Evolutionary conservation across 2,113 vertebrate species (phyloP).

Genomic region (Amblyopsis rosae): DNA sequence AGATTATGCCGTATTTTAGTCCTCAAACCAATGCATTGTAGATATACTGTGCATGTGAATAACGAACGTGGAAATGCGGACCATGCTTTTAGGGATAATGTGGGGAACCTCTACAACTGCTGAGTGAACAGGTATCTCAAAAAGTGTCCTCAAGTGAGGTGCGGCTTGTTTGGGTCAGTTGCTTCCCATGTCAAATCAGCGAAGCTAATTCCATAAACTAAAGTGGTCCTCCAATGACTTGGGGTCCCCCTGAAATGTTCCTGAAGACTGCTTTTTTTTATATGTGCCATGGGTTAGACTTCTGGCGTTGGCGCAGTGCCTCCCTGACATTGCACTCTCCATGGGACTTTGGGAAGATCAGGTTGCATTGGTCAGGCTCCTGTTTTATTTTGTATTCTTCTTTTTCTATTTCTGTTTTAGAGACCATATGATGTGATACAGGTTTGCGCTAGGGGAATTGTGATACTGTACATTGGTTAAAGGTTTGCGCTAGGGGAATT

Average conservation of each 20-base stretch:
- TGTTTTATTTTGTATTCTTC: background rate
- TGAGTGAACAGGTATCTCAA: background rate
- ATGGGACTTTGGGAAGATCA: background rate
- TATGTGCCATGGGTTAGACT: too few species aligned
- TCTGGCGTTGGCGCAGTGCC: too few species aligned
- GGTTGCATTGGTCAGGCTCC: background rate
- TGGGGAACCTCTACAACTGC: background rate
- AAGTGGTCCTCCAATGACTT: too few species aligned
- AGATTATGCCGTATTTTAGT: constrained; percentile 8
- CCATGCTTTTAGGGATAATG: constrained; percentile 7
- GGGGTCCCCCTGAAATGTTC: too few species aligned
- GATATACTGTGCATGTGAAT: constrained; percentile 27
- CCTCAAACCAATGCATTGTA: background rate
- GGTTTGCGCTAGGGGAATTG: too few species aligned
- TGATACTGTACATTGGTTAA: too few species aligned
- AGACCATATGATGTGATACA: constrained; percentile 37
- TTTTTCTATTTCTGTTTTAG: constrained; percentile 48
- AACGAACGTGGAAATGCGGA: constrained; percentile 2
- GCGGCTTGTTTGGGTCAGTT: too few species aligned
- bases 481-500: too few species aligned
- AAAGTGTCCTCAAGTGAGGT: too few species aligned
- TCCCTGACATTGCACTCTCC: background rate
- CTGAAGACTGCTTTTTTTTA: too few species aligned
- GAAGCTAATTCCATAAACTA: too few species aligned
- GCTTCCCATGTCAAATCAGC: too few species aligned